A percentile compares a stretch with the other conserved stretches of the same genome.
These are phyloP conservation scores for Nesidiocoris tenuis DNA, from an alignment of 2,888 invertebrate species.

Conservation along the genomic window DNA sequence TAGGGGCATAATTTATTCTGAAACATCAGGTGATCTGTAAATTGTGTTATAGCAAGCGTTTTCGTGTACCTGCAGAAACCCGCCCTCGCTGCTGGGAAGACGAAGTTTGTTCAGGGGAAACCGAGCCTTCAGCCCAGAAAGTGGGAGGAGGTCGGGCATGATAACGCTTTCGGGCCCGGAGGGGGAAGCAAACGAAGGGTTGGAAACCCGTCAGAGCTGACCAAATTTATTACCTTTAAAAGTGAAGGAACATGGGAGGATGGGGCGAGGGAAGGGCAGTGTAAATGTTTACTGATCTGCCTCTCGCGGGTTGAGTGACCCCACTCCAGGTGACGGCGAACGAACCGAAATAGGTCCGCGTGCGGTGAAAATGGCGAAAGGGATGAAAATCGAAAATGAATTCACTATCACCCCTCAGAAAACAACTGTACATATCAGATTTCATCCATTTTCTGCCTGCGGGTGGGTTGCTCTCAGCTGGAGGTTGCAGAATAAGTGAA, in stretches of 20 bases:
- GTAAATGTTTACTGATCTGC: slow-evolving; percentile 43
- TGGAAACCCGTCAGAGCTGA: slow-evolving; percentile 2
- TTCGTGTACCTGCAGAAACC: neutral
- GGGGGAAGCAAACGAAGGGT: slow-evolving; percentile 7
- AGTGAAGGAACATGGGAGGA: neutral
- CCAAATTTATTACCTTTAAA: slow-evolving; percentile 37
- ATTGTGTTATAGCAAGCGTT: neutral
- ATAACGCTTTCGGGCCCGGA: neutral
- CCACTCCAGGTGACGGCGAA: neutral
- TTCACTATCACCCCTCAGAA: neutral
- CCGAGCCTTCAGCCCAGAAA: neutral
- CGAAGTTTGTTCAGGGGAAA: neutral
- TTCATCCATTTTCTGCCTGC: too few relatives aligned
- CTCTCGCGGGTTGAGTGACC: slow-evolving; percentile 39
- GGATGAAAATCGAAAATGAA: neutral
- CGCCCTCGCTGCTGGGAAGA: neutral
- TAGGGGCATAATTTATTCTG: too few relatives aligned
- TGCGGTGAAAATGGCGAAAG: neutral
- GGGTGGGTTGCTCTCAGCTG: too few relatives aligned
- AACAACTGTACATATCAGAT: too few relatives aligned
- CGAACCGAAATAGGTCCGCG: neutral
- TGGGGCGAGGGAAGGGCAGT: slow-evolving; percentile 6
- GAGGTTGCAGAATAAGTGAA: too few relatives aligned
- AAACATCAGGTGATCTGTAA: neutral
- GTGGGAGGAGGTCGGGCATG: neutral